Conservation (phyloP, 2,888 invertebrate genomes). For the Mycogona germanica region DNA sequence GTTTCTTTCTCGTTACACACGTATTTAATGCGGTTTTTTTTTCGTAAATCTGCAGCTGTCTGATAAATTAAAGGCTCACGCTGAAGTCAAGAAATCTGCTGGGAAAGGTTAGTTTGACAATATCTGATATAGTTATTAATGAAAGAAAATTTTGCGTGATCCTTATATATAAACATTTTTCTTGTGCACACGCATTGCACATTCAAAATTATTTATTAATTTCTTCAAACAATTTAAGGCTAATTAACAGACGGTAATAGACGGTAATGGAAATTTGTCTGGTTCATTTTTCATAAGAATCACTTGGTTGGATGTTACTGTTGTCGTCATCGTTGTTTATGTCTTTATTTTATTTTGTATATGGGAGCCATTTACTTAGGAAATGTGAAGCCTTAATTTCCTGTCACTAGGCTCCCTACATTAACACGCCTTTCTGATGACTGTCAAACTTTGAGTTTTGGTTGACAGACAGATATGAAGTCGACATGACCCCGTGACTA, state of each 20-base stretch:
- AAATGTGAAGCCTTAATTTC: constrained; percentile 27
- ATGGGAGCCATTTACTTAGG: constrained; percentile 26
- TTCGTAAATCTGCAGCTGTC: too few relatives aligned
- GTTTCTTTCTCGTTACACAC: too few relatives aligned
- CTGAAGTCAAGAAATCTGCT: too few relatives aligned
- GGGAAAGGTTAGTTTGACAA: too few relatives aligned
- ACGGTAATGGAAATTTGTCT: too few relatives aligned
- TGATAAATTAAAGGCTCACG: too few relatives aligned
- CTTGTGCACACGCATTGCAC: background rate
- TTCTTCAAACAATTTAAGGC: background rate
- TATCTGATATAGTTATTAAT: too few relatives aligned
- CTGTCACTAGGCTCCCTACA: constrained; percentile 28
- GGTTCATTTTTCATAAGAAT: too few relatives aligned
- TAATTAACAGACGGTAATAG: background rate
- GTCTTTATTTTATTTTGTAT: background rate
- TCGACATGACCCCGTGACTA: constrained; percentile 22
- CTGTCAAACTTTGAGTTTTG: constrained; percentile 26
- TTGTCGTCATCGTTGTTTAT: background rate
- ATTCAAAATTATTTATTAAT: background rate
- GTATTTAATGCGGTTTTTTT: too few relatives aligned
- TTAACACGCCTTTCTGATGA: constrained; percentile 31
- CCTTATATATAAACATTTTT: too few relatives aligned
- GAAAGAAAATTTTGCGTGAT: too few relatives aligned
- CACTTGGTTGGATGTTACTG: too few relatives aligned
- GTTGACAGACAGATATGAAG: constrained; percentile 33